A percentile compares a stretch with the other conserved stretches of the same genome.
These are phyloP conservation scores for Neostethus bicornis DNA, from an alignment of 2,797 vertebrate species.

Conservation along the genomic window DNA sequence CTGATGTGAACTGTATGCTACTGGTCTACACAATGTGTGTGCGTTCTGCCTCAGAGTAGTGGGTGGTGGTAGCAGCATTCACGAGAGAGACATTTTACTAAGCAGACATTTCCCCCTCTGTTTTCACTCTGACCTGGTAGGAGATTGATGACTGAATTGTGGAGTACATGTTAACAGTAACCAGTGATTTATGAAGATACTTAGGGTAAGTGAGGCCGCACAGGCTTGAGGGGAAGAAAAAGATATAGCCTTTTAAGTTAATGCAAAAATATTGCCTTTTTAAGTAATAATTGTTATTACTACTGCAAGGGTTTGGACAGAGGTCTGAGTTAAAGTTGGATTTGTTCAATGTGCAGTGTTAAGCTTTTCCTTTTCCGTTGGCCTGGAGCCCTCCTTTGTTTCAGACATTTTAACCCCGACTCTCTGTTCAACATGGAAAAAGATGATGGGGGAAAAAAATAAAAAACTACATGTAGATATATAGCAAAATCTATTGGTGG, in stretches of 20 bases:
- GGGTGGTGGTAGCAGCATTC: constrained; percentile 72
- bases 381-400: constrained; percentile 46
- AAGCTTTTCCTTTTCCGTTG: constrained; percentile 58
- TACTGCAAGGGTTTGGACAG: constrained; percentile 62
- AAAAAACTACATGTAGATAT: not conserved
- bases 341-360: constrained; percentile 48
- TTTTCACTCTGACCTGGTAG: constrained; percentile 85
- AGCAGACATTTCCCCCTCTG: constrained; percentile 85
- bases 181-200: constrained; percentile 97
- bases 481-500: not conserved
- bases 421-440: constrained; percentile 24
- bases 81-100: constrained; percentile 83
- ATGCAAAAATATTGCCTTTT: constrained; percentile 90
- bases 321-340: constrained; percentile 57
- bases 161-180: constrained; percentile 93
- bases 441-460: constrained; percentile 10
- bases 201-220: constrained; percentile 97
- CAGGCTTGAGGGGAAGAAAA: constrained; percentile 86
- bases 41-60: constrained; percentile 55
- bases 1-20: constrained; percentile 45
- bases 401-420: constrained; percentile 39
- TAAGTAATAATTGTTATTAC: constrained; percentile 87
- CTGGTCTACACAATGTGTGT: constrained; percentile 28
- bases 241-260: constrained; percentile 94
- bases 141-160: constrained; percentile 92